phyloP scores from a whole-genome alignment of 2,113 vertebrate species.

The Cavia porcellus region DNA sequence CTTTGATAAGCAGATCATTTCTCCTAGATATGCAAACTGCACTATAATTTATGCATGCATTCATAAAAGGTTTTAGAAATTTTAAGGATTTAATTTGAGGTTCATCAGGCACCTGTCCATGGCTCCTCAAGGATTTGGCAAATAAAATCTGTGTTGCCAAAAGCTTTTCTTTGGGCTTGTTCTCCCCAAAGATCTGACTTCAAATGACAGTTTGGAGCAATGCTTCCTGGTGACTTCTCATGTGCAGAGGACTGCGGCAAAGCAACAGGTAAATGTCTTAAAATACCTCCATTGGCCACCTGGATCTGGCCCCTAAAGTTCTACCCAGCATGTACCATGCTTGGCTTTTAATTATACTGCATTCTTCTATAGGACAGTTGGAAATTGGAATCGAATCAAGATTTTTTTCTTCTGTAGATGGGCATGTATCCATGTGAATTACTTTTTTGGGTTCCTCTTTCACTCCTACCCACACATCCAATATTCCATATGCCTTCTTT shows the following conservation, averaged over 20 bases:
- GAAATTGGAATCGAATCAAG: slow-evolving; percentile 60
- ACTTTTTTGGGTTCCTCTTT: slow-evolving; percentile 72
- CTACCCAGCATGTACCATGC: neutral
- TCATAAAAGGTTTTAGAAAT: slow-evolving; percentile 41
- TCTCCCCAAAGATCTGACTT: slow-evolving; percentile 30
- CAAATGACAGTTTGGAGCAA: neutral
- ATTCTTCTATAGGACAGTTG: neutral
- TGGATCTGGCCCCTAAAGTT: neutral
- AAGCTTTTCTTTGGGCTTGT: neutral
- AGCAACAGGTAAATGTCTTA: neutral
- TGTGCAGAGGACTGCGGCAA: neutral
- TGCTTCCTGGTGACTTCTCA: neutral
- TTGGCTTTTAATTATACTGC: neutral
- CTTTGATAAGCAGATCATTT: slow-evolving; percentile 45
- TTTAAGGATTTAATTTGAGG: slow-evolving; percentile 49
- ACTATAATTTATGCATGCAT: slow-evolving; percentile 56
- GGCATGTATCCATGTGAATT: slow-evolving; percentile 73
- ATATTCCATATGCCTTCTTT: slow-evolving; percentile 82
- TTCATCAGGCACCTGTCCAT: slow-evolving; percentile 34
- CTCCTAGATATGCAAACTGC: slow-evolving; percentile 38
- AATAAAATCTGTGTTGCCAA: neutral
- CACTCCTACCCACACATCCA: slow-evolving; percentile 80
- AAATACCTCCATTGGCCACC: neutral
- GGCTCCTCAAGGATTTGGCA: neutral
- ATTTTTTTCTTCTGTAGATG: slow-evolving; percentile 53